phyloP scores from a whole-genome alignment of 2,797 vertebrate species.

The Gambelia wislizenii region DNA sequence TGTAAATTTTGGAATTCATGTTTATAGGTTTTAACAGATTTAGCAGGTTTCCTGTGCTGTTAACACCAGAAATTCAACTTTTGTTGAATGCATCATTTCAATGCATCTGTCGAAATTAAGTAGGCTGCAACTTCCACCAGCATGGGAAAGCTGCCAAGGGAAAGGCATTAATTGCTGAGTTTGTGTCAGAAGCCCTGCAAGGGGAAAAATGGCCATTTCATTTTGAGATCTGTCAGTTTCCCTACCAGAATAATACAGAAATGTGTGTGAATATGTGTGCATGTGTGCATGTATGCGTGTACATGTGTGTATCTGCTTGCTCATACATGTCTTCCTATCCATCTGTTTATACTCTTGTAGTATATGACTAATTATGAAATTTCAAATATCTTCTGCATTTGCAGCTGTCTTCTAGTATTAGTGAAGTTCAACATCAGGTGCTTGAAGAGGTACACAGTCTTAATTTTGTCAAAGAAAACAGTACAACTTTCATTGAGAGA shows the following conservation, averaged over 20 bases:
- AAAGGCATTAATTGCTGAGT: background rate
- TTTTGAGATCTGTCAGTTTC: background rate
- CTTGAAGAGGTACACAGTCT: slow-evolving; percentile 92
- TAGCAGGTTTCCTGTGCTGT: background rate
- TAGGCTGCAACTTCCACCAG: too few species aligned
- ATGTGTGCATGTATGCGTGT: too few species aligned
- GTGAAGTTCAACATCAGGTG: slow-evolving; percentile 89
- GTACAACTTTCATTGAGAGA: slow-evolving; percentile 88
- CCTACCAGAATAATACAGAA: background rate
- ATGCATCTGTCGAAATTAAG: background rate
- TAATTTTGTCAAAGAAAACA: slow-evolving; percentile 90
- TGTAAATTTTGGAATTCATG: too few species aligned
- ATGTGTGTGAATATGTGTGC: too few species aligned
- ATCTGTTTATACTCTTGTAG: background rate
- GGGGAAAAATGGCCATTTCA: too few species aligned
- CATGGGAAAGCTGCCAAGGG: background rate
- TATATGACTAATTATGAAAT: slow-evolving; percentile 6
- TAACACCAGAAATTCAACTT: background rate
- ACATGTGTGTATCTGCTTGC: too few species aligned
- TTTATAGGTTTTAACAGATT: background rate
- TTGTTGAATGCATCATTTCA: background rate
- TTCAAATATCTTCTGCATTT: slow-evolving; percentile 56
- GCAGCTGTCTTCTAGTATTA: slow-evolving; percentile 86
- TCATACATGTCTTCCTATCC: too few species aligned
- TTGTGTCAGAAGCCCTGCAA: background rate